Evolutionary conservation across 2,113 vertebrate species (phyloP), one percentile per base, ranked within the genome.

Genomic region (Xenopus borealis): DNA sequence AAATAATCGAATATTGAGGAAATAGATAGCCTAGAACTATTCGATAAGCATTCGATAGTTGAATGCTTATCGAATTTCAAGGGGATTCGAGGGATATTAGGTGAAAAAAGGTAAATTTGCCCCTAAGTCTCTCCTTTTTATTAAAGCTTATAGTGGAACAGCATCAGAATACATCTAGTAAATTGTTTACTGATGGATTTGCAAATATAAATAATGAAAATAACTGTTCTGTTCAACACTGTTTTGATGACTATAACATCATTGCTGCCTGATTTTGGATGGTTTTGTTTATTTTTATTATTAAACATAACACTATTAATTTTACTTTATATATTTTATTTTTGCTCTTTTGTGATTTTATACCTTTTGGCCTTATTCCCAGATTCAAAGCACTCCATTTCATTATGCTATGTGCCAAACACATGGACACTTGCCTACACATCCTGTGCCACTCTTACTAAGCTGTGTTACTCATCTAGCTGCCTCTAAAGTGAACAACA

Each of bases 321-420:
- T 16, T 55, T 55, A n/a, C 16, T 61, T 61, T 4, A 12, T 61
- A 14, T 55, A n/a, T 55, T 61, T 61, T 61, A 27, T 61, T 61
- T 11, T 61, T 61, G 58, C 58, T 12, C 18, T 61, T 61, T 61
- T 61, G 58, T 27, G 10, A 20, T 61, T 61, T 20, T 61, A 61
- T 61, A 61, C 58, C 58, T 61, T 5, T 61, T 61, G 58, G 58
- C 58, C 13, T 1, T 61, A 18, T 61, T 61, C 58, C 58, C 58
- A 61, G 58, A 61, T 61, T 23, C 20, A 61, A 12, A 61, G 20
- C 8, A 61, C 13, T 10, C 18, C 5, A 19, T 61, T 61, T 61
- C 19, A 61, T 61, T 61, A 61, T 61, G 58, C 18, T 23, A 23
- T 61, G 19, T 61, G 58, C 20, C 58, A 61, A 61, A 61, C 18